These are phyloP conservation scores for Telenomus remus DNA, from an alignment of 1,140 invertebrate species.

Conservation along the genomic window DNA sequence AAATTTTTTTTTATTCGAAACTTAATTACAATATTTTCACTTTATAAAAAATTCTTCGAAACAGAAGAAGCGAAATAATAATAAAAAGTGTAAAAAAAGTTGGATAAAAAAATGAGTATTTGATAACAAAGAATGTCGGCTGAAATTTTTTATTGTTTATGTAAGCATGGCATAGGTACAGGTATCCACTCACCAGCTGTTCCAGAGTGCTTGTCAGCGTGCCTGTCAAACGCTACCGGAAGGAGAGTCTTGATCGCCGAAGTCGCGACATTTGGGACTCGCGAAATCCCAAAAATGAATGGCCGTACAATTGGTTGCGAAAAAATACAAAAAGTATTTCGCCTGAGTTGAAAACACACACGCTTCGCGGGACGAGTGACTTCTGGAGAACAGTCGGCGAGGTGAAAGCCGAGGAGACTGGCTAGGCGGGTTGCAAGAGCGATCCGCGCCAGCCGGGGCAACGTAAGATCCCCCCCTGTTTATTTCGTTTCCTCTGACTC, in stretches of 20 bases:
- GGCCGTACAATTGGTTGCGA: not conserved
- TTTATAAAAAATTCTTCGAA: no score
- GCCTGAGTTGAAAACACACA: not conserved
- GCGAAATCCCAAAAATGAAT: not conserved
- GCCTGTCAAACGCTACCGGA: slow-evolving; percentile 40
- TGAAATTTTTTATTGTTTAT: no score
- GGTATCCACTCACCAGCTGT: slow-evolving; percentile 51
- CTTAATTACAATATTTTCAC: no score
- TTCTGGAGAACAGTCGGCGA: slow-evolving; percentile 40
- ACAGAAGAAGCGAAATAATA: no score
- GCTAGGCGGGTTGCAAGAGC: slow-evolving; percentile 46
- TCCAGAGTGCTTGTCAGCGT: slow-evolving; percentile 29
- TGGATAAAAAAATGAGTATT: no score
- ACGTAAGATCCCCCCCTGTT: slow-evolving; percentile 53
- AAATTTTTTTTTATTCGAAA: no score
- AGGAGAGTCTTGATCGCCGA: slow-evolving; percentile 14
- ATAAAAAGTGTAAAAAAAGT: no score
- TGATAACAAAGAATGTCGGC: no score
- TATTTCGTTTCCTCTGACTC: slow-evolving; percentile 55
- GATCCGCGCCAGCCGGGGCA: slow-evolving; percentile 48
- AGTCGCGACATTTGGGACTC: slow-evolving; percentile 34
- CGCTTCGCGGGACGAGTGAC: no score
- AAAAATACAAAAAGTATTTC: slow-evolving; percentile 6
- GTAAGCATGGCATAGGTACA: not conserved
- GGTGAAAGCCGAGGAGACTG: slow-evolving; percentile 66